phyloP scores from a whole-genome alignment of 2,888 invertebrate genomes.

The Ptychoptera albimana region DNA sequence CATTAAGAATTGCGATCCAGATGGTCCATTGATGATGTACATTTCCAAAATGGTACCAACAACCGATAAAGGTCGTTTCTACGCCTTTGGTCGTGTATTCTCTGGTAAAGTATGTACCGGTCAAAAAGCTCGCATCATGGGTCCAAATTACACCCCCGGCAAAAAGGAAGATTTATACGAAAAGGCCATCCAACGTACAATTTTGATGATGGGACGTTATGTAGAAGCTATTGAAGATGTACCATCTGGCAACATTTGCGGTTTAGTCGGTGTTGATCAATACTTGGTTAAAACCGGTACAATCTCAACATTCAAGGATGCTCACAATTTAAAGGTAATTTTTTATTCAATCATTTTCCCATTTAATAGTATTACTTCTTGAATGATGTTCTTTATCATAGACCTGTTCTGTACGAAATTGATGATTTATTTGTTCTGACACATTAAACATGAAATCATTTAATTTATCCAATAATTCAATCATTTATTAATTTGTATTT shows the following conservation, averaged over 20 bases:
- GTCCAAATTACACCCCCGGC: conserved; percentile 93
- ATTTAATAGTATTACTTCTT: background rate
- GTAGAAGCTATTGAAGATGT: conserved; percentile 99
- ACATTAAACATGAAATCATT: background rate
- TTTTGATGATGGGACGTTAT: conserved; percentile 99
- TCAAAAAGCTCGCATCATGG: conserved; percentile 95
- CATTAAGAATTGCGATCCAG: conserved; percentile 86
- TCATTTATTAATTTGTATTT: background rate
- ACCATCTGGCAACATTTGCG: conserved; percentile 98
- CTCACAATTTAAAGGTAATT: conserved; percentile 86
- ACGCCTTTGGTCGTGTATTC: conserved; percentile 99
- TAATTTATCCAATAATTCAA: background rate
- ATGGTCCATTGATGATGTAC: conserved; percentile 99
- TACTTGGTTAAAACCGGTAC: conserved; percentile 99
- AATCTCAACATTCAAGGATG: conserved; percentile 96
- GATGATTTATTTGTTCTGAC: conserved; percentile 2
- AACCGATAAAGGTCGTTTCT: conserved; percentile 98
- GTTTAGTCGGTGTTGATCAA: conserved; percentile 99
- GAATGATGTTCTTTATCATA: conserved; percentile 14
- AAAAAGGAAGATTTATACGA: conserved; percentile 99
- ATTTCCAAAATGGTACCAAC: conserved; percentile 99
- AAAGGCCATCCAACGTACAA: conserved; percentile 98
- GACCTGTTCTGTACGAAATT: conserved; percentile 18
- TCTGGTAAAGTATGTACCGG: conserved; percentile 78
- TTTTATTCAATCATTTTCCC: background rate